phyloP scores from a whole-genome alignment of 1,140 invertebrate species.

The Adoxophyes honmai region DNA sequence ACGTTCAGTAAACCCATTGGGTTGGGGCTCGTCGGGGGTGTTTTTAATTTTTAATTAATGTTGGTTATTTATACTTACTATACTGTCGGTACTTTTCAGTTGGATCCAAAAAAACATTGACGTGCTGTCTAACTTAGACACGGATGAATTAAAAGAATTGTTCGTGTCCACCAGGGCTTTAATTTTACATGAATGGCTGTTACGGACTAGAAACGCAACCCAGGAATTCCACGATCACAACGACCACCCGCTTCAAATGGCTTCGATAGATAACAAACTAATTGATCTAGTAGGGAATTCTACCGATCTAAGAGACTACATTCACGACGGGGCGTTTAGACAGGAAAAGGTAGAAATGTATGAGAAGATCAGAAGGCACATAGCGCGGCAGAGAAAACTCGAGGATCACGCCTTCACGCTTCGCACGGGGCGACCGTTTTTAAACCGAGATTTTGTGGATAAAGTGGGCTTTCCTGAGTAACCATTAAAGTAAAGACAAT shows the following conservation, averaged over 20 bases:
- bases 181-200: slow-evolving; percentile 32
- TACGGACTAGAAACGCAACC: slow-evolving; percentile 28
- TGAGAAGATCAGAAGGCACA: background rate
- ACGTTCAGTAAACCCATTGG: no score
- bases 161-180: slow-evolving; percentile 40
- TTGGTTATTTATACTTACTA: no score
- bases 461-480: no score
- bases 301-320: slow-evolving; percentile 52
- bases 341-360: slow-evolving; percentile 33
- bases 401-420: no score
- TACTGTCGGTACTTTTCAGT: background rate
- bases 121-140: background rate
- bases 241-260: slow-evolving; percentile 18
- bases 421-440: no score
- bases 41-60: no score
- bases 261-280: slow-evolving; percentile 33
- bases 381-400: no score
- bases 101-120: background rate
- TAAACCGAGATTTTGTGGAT: no score
- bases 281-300: slow-evolving; percentile 32
- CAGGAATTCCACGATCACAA: background rate
- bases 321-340: slow-evolving; percentile 25
- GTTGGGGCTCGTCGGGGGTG: no score
- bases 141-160: slow-evolving; percentile 16
- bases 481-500: no score